A percentile compares a stretch with the other conserved stretches of the same genome.
phyloP scores from a whole-genome alignment of 2,113 vertebrate species.

The Turnix velox region DNA sequence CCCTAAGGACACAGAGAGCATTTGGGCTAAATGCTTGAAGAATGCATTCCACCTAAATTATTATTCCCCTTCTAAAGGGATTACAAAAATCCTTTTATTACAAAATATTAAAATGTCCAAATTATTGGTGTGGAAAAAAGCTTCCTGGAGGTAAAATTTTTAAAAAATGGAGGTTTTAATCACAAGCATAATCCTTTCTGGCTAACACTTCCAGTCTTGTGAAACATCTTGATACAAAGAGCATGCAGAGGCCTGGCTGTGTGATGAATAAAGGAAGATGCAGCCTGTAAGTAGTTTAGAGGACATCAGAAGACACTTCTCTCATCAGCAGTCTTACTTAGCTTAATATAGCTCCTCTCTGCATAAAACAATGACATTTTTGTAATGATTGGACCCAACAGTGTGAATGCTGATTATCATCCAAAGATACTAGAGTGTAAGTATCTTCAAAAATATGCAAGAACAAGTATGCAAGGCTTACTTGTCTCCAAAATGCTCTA shows the following conservation, averaged over 20 bases:
- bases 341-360: slow-evolving; percentile 67
- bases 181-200: slow-evolving; percentile 33
- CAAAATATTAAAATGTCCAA: slow-evolving; percentile 28
- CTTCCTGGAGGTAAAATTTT: slow-evolving; percentile 35
- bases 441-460: slow-evolving; percentile 59
- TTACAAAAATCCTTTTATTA: slow-evolving; percentile 56
- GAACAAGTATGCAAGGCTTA: slow-evolving; percentile 42
- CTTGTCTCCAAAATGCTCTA: slow-evolving; percentile 56
- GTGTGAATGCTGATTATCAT: slow-evolving; percentile 59
- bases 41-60: neutral
- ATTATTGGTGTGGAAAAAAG: slow-evolving; percentile 42
- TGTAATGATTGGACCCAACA: slow-evolving; percentile 54
- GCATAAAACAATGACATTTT: slow-evolving; percentile 73
- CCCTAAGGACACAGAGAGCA: rapidly evolving
- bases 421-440: slow-evolving; percentile 25
- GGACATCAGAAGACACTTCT: slow-evolving; percentile 62
- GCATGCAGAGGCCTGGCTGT: neutral
- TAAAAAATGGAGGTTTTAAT: slow-evolving; percentile 38
- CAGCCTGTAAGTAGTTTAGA: slow-evolving; percentile 58
- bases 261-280: neutral
- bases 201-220: neutral
- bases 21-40: slow-evolving; percentile 6
- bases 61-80: slow-evolving; percentile 21
- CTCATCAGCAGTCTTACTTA: slow-evolving; percentile 60
- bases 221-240: slow-evolving; percentile 18